Evolutionary conservation across 2,888 invertebrate genomes (phyloP).

Genomic region (Pilophorus perplexus): DNA sequence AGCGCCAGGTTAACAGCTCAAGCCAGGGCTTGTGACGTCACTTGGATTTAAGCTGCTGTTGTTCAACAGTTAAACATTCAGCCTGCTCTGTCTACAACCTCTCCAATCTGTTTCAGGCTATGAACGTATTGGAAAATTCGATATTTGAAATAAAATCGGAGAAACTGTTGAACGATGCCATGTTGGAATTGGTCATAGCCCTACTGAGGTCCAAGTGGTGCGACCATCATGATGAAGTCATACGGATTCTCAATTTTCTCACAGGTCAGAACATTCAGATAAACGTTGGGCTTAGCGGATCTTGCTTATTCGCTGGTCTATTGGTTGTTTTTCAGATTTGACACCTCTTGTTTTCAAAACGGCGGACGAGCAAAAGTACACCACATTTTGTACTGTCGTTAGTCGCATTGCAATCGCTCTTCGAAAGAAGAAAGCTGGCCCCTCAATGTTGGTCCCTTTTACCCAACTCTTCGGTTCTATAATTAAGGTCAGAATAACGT

Average conservation of each 20-base stretch:
- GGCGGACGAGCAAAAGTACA: constrained; percentile 24
- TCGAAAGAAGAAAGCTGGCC: constrained; percentile 9
- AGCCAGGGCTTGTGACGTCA: too few species aligned
- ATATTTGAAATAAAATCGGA: constrained; percentile 2
- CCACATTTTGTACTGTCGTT: constrained; percentile 14
- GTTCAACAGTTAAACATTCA: too few species aligned
- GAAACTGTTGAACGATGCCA: constrained; percentile 33
- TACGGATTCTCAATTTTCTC: constrained; percentile 42
- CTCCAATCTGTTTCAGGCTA: constrained; percentile 41
- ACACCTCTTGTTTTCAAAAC: constrained; percentile 31
- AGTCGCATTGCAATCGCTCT: constrained; percentile 12
- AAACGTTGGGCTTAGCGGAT: too few species aligned
- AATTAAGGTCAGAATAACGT: constrained; percentile 24
- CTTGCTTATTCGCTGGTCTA: too few species aligned
- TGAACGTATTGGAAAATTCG: constrained; percentile 29
- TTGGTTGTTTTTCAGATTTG: constrained; percentile 12
- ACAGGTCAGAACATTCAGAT: constrained; percentile 35
- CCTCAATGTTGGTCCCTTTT: constrained; percentile 12
- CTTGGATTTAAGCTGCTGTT: too few species aligned
- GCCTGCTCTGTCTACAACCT: too few species aligned
- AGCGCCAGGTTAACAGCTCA: too few species aligned
- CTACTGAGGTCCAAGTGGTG: constrained; percentile 40
- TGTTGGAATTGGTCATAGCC: constrained; percentile 23
- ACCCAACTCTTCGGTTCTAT: constrained; percentile 12
- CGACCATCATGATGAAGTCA: constrained; percentile 40